Evolutionary conservation across 2,888 invertebrate species (phyloP).

Genomic region (Acanthosepion lycidas): DNA sequence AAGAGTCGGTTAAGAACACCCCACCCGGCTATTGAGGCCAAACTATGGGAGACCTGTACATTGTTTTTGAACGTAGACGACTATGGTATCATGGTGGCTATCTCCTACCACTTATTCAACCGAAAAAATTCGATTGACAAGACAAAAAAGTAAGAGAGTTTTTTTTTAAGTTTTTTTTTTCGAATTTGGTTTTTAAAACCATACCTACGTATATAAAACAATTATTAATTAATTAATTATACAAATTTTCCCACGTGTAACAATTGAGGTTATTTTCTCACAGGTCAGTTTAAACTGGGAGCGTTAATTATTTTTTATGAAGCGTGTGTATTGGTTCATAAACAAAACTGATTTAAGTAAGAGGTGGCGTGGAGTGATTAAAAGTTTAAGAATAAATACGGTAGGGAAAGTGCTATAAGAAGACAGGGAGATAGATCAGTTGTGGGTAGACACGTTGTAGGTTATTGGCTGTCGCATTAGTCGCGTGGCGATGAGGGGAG

Average conservation of each 20-base stretch:
- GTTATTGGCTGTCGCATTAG: neutral
- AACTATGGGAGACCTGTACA: conserved; percentile 13
- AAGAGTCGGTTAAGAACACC: neutral
- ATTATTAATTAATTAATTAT: neutral
- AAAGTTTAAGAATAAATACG: neutral
- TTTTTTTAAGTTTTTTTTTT: neutral
- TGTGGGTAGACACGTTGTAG: neutral
- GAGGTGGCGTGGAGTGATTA: neutral
- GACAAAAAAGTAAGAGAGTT: neutral
- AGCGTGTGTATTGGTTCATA: neutral
- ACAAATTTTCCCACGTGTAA: neutral
- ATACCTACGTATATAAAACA: neutral
- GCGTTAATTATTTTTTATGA: neutral
- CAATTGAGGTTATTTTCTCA: neutral
- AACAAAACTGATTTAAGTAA: neutral
- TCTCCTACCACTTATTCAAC: neutral
- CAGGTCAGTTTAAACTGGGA: neutral
- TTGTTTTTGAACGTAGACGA: neutral
- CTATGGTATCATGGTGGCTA: neutral
- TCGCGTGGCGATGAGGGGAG: neutral
- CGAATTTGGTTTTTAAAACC: neutral
- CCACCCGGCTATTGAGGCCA: conserved; percentile 10
- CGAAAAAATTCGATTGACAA: conserved; percentile 33
- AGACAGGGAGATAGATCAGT: neutral
- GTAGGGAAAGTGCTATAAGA: too few relatives aligned